A percentile compares a stretch with the other conserved stretches of the same genome.
Conservation (phyloP, 2,888 invertebrate species). For the Eupeodes luniger region DNA sequence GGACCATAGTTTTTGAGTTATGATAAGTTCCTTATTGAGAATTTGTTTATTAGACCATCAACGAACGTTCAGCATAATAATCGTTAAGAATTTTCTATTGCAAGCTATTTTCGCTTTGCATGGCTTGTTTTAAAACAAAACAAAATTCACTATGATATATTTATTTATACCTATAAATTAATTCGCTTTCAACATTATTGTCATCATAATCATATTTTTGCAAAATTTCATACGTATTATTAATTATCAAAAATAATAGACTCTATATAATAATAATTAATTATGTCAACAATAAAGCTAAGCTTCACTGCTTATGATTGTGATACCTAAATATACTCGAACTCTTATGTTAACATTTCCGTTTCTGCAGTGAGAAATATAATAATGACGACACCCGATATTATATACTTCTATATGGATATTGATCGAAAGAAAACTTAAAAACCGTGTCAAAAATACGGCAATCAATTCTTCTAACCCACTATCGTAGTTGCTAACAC, state of each 20-base stretch:
- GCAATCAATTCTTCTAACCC: constrained; percentile 14
- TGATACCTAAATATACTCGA: too few species aligned
- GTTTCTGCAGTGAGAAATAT: not conserved
- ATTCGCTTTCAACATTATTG: not conserved
- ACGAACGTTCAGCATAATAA: too few species aligned
- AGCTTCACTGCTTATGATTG: constrained; percentile 20
- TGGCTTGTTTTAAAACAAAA: too few species aligned
- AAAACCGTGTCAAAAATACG: constrained; percentile 28
- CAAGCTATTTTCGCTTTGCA: too few species aligned
- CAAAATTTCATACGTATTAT: not conserved
- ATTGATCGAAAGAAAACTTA: constrained; percentile 29
- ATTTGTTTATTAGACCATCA: too few species aligned
- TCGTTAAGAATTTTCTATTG: too few species aligned
- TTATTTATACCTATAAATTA: not conserved
- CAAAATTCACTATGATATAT: not conserved
- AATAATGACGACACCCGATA: constrained; percentile 23
- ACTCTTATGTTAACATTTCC: constrained; percentile 24
- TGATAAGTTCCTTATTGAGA: too few species aligned
- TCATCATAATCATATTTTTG: not conserved
- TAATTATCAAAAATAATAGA: not conserved
- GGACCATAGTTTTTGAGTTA: too few species aligned
- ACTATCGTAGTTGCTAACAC: not conserved
- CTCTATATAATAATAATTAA: not conserved
- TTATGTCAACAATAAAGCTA: constrained; percentile 3
- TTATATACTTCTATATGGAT: not conserved